These are phyloP conservation scores for Clistopyga incitator DNA, from an alignment of 2,888 invertebrate species.

Conservation along the genomic window DNA sequence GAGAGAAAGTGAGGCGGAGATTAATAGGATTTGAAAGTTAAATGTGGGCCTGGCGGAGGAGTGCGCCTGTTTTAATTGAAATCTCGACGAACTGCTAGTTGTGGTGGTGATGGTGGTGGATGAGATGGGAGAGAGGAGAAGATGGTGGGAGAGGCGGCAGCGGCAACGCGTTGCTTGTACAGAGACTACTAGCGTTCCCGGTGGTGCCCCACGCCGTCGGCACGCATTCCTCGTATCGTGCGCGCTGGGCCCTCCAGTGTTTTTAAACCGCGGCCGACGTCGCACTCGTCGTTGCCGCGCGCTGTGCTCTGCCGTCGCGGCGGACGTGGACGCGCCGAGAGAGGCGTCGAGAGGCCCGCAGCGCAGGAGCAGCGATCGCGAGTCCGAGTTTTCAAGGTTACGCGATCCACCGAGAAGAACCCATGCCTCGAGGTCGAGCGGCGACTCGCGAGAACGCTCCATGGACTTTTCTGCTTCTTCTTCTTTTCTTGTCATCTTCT, in stretches of 20 bases:
- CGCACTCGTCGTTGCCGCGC: slow-evolving; percentile 62
- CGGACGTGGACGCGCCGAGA: slow-evolving; percentile 58
- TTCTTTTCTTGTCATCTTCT: slow-evolving; percentile 4
- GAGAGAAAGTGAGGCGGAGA: slow-evolving; percentile 15
- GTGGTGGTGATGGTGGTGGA: not conserved
- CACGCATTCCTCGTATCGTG: slow-evolving; percentile 69
- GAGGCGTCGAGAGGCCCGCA: slow-evolving; percentile 74
- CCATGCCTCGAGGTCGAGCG: slow-evolving; percentile 72
- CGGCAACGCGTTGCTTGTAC: slow-evolving; percentile 34
- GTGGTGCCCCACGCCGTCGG: slow-evolving; percentile 56
- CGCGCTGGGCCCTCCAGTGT: slow-evolving; percentile 60
- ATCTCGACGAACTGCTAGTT: slow-evolving; percentile 50
- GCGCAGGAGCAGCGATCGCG: slow-evolving; percentile 45
- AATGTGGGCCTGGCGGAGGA: slow-evolving; percentile 1
- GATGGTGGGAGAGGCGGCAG: slow-evolving; percentile 39
- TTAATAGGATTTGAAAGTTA: slow-evolving; percentile 34
- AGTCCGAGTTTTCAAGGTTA: slow-evolving; percentile 80
- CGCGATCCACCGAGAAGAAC: slow-evolving; percentile 73
- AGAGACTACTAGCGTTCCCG: slow-evolving; percentile 28
- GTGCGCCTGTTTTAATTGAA: slow-evolving; percentile 63
- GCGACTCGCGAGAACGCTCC: slow-evolving; percentile 57
- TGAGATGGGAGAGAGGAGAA: slow-evolving; percentile 42
- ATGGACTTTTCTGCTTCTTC: slow-evolving; percentile 64
- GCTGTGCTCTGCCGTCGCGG: slow-evolving; percentile 22
- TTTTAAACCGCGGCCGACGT: slow-evolving; percentile 71